A percentile compares a stretch with the other conserved stretches of the same genome.
phyloP scores from a whole-genome alignment of 2,888 invertebrate genomes.

The Hetaerina titia region DNA sequence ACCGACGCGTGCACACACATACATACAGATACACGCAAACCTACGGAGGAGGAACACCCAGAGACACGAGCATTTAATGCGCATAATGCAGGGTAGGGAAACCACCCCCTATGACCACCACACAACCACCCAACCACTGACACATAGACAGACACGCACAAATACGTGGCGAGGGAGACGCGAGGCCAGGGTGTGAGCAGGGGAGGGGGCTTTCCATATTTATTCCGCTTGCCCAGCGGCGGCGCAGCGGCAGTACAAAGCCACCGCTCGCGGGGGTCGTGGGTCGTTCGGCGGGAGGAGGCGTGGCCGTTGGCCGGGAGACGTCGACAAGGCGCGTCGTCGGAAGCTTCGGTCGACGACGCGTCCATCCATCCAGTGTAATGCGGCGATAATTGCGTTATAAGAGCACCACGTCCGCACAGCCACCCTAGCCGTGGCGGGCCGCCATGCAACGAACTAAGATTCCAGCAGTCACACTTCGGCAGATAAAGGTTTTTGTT shows the following conservation, averaged over 20 bases:
- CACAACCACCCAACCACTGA: background rate
- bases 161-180: background rate
- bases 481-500: too few relatives aligned
- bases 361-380: background rate
- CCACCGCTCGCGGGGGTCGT: background rate
- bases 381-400: conserved; percentile 17
- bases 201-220: too few relatives aligned
- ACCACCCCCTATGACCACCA: too few relatives aligned
- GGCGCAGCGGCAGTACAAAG: background rate
- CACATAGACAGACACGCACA: background rate
- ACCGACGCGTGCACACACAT: background rate
- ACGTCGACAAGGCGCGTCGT: background rate
- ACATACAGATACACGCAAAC: background rate
- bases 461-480: too few relatives aligned
- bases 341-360: background rate
- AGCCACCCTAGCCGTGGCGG: background rate
- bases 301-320: background rate
- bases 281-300: background rate
- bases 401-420: background rate
- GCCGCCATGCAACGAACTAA: background rate
- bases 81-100: too few relatives aligned
- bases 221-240: too few relatives aligned
- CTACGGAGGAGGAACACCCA: background rate
- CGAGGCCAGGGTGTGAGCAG: too few relatives aligned
- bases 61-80: background rate